Evolutionary conservation across 2,113 vertebrate species (phyloP).

Genomic region (Rhinolophus ferrumequinum): DNA sequence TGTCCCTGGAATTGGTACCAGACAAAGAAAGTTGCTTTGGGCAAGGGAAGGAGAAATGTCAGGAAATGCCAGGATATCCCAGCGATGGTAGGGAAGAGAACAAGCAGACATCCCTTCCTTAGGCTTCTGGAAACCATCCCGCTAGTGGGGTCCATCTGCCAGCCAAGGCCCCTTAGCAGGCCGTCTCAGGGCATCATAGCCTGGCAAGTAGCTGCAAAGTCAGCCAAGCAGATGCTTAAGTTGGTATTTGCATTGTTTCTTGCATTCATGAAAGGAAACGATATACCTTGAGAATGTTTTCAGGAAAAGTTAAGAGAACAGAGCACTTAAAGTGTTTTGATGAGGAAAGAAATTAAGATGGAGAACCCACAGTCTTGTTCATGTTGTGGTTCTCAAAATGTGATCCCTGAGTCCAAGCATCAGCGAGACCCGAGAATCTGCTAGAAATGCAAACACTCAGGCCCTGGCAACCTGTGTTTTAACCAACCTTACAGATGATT

Average conservation of each 20-base stretch:
- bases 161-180: not conserved
- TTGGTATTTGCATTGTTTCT: conserved; percentile 70
- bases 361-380: not conserved
- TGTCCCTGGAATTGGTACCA: not conserved
- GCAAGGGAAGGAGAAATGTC: not conserved
- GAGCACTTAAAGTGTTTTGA: conserved; percentile 50
- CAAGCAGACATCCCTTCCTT: not conserved
- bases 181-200: not conserved
- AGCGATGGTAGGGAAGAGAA: not conserved
- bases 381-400: not conserved
- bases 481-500: not conserved
- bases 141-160: not conserved
- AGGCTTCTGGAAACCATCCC: not conserved
- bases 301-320: conserved; percentile 58
- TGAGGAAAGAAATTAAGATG: not conserved
- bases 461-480: not conserved
- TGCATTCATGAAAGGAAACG: conserved; percentile 71
- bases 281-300: conserved; percentile 69
- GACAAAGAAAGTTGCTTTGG: not conserved
- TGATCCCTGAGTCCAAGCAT: not conserved
- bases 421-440: not conserved
- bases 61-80: not conserved
- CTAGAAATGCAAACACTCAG: not conserved
- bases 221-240: conserved; percentile 58
- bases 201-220: conserved; percentile 61